Evolutionary conservation across 2,113 vertebrate genomes (phyloP).

Genomic region (Catharus minimus): DNA sequence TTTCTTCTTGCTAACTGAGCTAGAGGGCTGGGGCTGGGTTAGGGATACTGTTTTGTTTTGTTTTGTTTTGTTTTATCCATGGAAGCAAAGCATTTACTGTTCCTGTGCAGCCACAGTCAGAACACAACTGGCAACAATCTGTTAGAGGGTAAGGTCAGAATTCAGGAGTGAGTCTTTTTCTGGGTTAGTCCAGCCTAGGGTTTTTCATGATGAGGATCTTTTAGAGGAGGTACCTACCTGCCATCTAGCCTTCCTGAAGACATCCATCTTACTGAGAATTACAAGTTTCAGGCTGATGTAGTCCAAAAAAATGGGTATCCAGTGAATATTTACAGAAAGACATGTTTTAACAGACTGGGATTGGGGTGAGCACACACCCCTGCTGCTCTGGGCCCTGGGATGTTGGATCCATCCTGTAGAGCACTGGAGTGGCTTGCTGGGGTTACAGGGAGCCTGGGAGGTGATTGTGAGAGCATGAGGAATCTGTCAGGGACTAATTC

Average conservation of each 20-base stretch:
- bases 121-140: background rate
- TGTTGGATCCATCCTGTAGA: background rate
- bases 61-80: too few species aligned
- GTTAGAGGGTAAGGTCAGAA: background rate
- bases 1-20: background rate
- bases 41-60: background rate
- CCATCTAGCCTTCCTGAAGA: background rate
- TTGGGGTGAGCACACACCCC: accelerated
- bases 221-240: background rate
- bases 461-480: background rate
- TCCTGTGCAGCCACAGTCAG: background rate
- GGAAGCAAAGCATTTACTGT: accelerated
- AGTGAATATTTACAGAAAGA: accelerated
- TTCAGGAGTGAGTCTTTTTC: background rate
- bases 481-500: background rate
- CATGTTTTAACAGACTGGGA: background rate
- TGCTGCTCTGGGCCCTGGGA: background rate
- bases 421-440: background rate
- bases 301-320: background rate
- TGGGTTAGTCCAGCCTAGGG: background rate
- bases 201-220: background rate
- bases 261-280: background rate
- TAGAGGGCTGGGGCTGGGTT: background rate
- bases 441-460: background rate
- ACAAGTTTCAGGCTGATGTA: background rate